Evolutionary conservation across 2,113 vertebrate species (phyloP), one percentile per base, ranked within the genome.

Genomic region (Indri indri): DNA sequence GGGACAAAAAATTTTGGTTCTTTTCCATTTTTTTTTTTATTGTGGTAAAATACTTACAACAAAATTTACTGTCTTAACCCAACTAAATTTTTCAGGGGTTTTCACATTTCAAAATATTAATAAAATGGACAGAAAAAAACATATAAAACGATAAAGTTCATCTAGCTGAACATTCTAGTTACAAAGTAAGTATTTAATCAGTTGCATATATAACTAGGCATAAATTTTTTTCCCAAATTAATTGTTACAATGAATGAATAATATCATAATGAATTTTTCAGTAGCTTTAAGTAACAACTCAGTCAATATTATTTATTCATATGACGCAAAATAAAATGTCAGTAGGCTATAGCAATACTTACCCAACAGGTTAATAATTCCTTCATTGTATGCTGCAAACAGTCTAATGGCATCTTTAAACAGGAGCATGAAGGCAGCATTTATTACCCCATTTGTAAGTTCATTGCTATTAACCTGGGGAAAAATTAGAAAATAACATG

Each of bases 321-420:
- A 42, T 42, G 30, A 95, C 37, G 86, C 16, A 23, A 92, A 94
- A 95, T 54, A 96, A 96, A 94, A 96, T 40, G 30, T 59, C 70
- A 83, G 63, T 71, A 97, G 87, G 85, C 52, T 88, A 93, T 9
- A 87, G 45, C 37, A 82, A 40, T 98, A 98, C 98, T 99, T 99
- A 99, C 99, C 99, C 88, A 99, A 98, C 95, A 99, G 99, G 98
- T 99, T 99, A 98, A 99, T 99, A 97, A 99, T 99, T 97, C 99
- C 99, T 99, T 99, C 99, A 22, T 99, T 99, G 97, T 99, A 99
- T 37, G 99, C 99, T 81, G 99, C 99, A 20, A 99, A 99, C 98
- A 99, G 99, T 98, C 99, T 99, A 98, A 99, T 99, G 98, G 99
- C 99, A 98, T 99, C 99, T 99, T 99, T 99, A 99, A 99, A 99